Conservation (phyloP, 2,888 invertebrate genomes). For the Tribolium freemani region DNA sequence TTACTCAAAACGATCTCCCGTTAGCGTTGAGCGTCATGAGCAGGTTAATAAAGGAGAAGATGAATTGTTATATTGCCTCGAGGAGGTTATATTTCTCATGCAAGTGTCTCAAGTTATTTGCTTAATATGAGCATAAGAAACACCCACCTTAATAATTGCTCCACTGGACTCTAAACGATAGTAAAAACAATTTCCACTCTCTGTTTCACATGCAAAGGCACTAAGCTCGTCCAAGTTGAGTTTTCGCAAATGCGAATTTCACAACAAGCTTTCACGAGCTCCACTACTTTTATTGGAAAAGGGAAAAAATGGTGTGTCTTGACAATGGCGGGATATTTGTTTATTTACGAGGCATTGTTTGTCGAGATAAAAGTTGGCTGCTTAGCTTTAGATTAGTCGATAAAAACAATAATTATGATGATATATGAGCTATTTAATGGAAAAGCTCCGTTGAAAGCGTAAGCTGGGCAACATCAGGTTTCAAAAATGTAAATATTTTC, state of each 20-base stretch:
- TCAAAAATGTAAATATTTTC: slow-evolving; percentile 42
- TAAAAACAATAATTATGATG: slow-evolving; percentile 47
- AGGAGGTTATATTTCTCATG: slow-evolving; percentile 48
- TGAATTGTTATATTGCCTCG: slow-evolving; percentile 51
- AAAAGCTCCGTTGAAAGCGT: slow-evolving; percentile 39
- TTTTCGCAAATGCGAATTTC: background rate
- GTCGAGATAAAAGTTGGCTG: background rate
- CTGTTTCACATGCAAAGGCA: background rate
- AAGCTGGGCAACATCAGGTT: slow-evolving; percentile 32
- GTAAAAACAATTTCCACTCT: slow-evolving; percentile 1
- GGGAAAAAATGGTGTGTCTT: background rate
- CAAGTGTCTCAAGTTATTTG: slow-evolving; percentile 37
- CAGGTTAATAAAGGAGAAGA: slow-evolving; percentile 54
- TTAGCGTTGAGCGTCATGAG: slow-evolving; percentile 49
- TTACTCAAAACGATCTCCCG: slow-evolving; percentile 46
- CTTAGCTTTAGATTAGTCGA: slow-evolving; percentile 39
- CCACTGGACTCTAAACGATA: background rate
- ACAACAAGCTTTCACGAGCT: background rate
- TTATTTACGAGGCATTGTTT: background rate
- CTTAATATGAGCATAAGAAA: slow-evolving; percentile 26
- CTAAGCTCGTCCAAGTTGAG: background rate
- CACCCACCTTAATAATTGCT: slow-evolving; percentile 24
- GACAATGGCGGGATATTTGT: background rate
- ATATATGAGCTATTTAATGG: slow-evolving; percentile 43
- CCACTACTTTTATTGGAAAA: background rate